phyloP scores from a whole-genome alignment of 1,140 invertebrate species.

The Heliconius congener region DNA sequence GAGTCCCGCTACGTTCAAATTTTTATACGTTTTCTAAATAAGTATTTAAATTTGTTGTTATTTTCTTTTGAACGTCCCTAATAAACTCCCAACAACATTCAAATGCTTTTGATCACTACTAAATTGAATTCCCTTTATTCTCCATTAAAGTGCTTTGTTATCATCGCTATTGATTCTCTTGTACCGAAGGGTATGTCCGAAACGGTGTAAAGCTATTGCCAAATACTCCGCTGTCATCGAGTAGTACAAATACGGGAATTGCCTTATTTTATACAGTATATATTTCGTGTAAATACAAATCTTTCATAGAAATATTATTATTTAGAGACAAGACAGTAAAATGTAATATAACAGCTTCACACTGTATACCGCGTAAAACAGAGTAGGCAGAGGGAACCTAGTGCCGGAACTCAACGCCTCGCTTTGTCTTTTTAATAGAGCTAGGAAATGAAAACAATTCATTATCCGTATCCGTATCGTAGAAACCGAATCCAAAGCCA shows the following conservation, averaged over 20 bases:
- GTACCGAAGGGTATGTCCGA: background rate
- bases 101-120: background rate
- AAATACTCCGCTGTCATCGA: conserved; percentile 1
- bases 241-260: background rate
- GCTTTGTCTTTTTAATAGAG: no score
- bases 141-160: background rate
- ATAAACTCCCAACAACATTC: background rate
- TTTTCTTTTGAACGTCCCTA: background rate
- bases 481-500: no score
- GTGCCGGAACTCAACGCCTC: no score
- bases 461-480: no score
- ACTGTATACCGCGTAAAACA: no score
- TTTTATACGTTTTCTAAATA: no score
- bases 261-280: background rate
- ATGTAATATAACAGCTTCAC: no score
- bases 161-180: background rate
- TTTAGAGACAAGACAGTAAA: no score
- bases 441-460: no score
- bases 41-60: no score
- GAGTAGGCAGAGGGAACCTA: no score
- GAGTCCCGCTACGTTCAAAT: no score
- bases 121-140: background rate
- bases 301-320: background rate
- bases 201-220: background rate
- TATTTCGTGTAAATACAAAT: background rate